Base-by-base conservation (phyloP, 2,113 vertebrate species). In the Datnioides undecimradiatus region DNA sequence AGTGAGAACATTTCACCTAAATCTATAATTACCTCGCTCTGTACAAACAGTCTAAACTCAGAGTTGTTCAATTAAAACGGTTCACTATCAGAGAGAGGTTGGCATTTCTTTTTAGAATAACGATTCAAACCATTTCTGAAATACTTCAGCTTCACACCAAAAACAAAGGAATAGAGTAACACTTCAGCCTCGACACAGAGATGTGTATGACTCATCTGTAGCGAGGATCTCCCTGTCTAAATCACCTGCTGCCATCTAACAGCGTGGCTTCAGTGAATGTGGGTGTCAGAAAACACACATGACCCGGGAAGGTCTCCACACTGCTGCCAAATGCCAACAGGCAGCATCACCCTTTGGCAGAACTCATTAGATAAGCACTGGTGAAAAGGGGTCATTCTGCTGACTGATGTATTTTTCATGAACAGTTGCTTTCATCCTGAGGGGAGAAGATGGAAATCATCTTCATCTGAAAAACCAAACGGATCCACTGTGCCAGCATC, bases 361-460 rank as follows among this genome's bases (percentile, higher is more conserved):
- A 25, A 11, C 41, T 29, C 52, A 33, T 77, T 41, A 45, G 75
- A 34, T 41, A 40, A 58, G 14, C 12, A 2, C 62, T 64, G 41
- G 51, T 68, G 75, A 70, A 74, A 85, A 78, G 21, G 29, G 51
- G 51, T 68, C 83, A 19, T 25, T 76, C 76, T 77, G 72, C 72
- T 55, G 63, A 74, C 64, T 78, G 64, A 72, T 80, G 68, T 40
- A 72, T 80, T 69, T 73, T 83, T 86, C 59, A 86, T 60, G 13
- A 78, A 45, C 45, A 0, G 10, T 5, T 51, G 17, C 0, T 62
- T 59, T 51, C 52, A 60, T 41, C 29, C 45, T 34, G 2, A 45
- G 46, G 66, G 25, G n/a, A 38, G 51, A 33, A 65, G 49, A 67
- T 6, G 9, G 9, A 10, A 66, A 64, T 64, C 48, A 41, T 40